Conservation (phyloP, 2,888 invertebrate species). For the Pemphredon lugubris region DNA sequence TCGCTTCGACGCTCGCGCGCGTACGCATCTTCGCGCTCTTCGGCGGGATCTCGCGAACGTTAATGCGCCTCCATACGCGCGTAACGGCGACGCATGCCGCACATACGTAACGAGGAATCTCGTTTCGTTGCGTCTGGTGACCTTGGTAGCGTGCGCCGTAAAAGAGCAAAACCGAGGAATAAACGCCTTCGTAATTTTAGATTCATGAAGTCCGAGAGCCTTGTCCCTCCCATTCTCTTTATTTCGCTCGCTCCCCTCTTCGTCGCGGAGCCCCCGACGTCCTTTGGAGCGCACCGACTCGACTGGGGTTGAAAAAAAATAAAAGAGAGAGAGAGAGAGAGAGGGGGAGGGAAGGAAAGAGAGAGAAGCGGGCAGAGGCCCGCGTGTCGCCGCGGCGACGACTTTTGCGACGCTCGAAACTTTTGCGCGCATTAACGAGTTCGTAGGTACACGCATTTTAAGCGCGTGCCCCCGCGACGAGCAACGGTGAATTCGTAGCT, state of each 20-base stretch:
- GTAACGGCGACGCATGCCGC: conserved; percentile 34
- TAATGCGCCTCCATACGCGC: conserved; percentile 27
- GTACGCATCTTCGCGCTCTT: too few relatives aligned
- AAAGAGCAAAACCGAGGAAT: conserved; percentile 55
- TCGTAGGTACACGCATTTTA: neutral
- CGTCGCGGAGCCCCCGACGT: neutral
- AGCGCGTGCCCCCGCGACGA: neutral
- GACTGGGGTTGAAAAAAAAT: neutral
- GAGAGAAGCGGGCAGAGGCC: neutral
- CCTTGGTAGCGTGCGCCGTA: conserved; percentile 40
- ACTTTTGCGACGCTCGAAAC: conserved; percentile 12
- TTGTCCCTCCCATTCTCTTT: conserved; percentile 8
- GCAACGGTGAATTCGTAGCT: neutral
- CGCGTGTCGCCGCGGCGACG: neutral
- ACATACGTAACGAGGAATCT: conserved; percentile 58
- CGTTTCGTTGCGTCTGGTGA: conserved; percentile 56
- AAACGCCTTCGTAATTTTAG: conserved; percentile 54
- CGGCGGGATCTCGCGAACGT: conserved; percentile 15
- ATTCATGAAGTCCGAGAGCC: conserved; percentile 44
- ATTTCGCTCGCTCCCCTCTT: neutral
- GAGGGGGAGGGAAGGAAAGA: neutral
- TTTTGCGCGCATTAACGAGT: conserved; percentile 10
- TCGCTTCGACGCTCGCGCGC: neutral
- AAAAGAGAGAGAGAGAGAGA: too few relatives aligned
- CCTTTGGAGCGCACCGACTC: neutral